These are phyloP conservation scores for Sylvilagus floridanus DNA, from an alignment of 2,797 vertebrate genomes.

Conservation along the genomic window DNA sequence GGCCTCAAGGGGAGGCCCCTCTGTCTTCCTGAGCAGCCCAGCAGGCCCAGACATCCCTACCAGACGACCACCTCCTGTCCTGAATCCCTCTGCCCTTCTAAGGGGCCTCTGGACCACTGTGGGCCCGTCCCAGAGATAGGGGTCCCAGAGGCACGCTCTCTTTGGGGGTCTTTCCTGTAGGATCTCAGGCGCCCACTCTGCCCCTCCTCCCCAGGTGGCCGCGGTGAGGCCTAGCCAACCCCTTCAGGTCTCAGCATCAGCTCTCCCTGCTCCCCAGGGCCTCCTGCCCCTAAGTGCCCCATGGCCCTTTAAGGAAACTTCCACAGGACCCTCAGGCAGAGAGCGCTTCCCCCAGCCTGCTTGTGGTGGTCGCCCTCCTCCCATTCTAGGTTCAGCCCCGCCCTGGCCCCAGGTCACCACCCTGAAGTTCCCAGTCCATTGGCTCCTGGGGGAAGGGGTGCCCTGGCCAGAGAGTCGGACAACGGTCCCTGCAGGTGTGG, in stretches of 20 bases:
- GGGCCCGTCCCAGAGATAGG: background rate
- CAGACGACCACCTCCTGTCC: background rate
- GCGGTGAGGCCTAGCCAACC: background rate
- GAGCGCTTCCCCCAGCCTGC: background rate
- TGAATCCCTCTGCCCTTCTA: background rate
- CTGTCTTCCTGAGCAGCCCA: background rate
- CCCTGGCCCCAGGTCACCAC: background rate
- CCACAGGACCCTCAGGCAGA: background rate
- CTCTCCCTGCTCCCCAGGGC: background rate
- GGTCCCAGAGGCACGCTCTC: background rate
- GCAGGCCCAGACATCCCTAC: background rate
- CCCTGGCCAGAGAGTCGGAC: background rate
- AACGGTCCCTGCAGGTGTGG: constrained; percentile 43
- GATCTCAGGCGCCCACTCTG: background rate
- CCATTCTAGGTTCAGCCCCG: background rate
- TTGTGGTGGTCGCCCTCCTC: background rate
- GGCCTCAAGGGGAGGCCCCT: background rate
- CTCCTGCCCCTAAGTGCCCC: background rate
- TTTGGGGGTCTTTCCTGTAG: background rate
- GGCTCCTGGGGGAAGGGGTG: background rate
- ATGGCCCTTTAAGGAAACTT: background rate
- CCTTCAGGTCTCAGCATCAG: background rate
- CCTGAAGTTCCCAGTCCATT: background rate
- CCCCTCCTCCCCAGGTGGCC: background rate
- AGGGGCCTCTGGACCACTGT: background rate